Evolutionary conservation across 2,888 invertebrate species (phyloP).

Genomic region (Plutella xylostella): DNA sequence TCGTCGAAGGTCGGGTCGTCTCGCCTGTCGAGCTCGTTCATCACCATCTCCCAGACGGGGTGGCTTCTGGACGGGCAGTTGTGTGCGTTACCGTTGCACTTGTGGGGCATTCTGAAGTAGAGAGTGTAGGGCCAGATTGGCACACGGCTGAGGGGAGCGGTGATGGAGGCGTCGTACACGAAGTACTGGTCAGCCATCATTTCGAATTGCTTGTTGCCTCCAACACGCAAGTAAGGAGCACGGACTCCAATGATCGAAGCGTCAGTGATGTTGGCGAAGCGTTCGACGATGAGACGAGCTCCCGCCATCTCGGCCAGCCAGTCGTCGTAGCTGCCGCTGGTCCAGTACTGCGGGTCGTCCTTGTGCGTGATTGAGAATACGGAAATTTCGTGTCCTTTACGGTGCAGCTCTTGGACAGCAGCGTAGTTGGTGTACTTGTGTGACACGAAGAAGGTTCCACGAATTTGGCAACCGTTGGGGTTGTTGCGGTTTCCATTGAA

Average conservation of each 20-base stretch:
- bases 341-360: constrained; percentile 93
- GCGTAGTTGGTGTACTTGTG: constrained; percentile 95
- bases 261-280: constrained; percentile 93
- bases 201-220: constrained; percentile 95
- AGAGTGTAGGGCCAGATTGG: constrained; percentile 98
- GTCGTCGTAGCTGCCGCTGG: constrained; percentile 86
- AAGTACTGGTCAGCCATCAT: constrained; percentile 98
- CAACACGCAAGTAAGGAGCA: constrained; percentile 90
- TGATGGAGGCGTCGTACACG: constrained; percentile 94
- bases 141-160: constrained; percentile 87
- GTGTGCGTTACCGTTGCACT: constrained; percentile 93
- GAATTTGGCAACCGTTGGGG: constrained; percentile 90
- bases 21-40: constrained; percentile 94
- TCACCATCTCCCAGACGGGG: constrained; percentile 96
- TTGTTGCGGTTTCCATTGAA: constrained; percentile 88
- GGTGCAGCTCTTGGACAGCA: constrained; percentile 88
- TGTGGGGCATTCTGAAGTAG: constrained; percentile 96
- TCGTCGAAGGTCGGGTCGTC: constrained; percentile 95
- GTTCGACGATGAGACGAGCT: constrained; percentile 84
- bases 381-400: constrained; percentile 91
- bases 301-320: constrained; percentile 97
- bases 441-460: constrained; percentile 91
- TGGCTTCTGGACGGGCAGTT: constrained; percentile 92
- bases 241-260: constrained; percentile 90
- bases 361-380: constrained; percentile 94